Percentiles rank a stretch among this genome's conserved stretches.
These are phyloP conservation scores for Buphagus erythrorhynchus DNA, from an alignment of 2,797 vertebrate species.

Conservation along the genomic window DNA sequence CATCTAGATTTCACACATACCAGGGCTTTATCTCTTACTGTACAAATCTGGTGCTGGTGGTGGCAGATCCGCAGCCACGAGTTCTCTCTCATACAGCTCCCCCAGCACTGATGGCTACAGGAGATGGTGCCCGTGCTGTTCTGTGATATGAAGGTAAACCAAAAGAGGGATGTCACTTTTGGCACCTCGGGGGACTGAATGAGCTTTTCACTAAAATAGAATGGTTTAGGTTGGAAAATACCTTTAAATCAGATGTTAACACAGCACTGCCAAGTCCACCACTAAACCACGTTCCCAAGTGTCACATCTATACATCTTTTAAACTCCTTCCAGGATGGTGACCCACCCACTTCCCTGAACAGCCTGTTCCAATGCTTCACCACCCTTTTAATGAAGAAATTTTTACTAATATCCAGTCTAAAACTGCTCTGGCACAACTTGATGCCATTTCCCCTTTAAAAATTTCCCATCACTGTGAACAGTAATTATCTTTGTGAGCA, in stretches of 20 bases:
- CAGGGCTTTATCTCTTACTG: background rate
- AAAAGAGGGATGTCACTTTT: background rate
- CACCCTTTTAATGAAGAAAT: background rate
- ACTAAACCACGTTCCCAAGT: background rate
- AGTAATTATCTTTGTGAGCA: background rate
- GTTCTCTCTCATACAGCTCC: background rate
- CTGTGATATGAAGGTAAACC: background rate
- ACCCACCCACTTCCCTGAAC: background rate
- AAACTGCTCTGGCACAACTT: background rate
- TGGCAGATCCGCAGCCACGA: accelerated
- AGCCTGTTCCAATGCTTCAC: background rate
- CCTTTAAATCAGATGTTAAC: background rate
- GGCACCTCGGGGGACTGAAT: background rate
- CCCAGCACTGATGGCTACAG: background rate
- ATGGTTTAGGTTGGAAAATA: background rate
- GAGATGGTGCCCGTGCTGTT: background rate
- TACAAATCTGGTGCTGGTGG: background rate
- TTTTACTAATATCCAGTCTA: background rate
- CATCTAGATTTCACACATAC: background rate
- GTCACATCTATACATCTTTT: background rate
- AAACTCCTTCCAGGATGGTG: background rate
- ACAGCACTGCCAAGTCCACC: background rate
- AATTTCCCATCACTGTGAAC: background rate
- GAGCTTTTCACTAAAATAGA: background rate
- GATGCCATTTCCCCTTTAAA: background rate